A percentile compares a stretch with the other conserved stretches of the same genome.
phyloP scores from a whole-genome alignment of 1,140 invertebrate genomes.

The Papilio aristodemus region DNA sequence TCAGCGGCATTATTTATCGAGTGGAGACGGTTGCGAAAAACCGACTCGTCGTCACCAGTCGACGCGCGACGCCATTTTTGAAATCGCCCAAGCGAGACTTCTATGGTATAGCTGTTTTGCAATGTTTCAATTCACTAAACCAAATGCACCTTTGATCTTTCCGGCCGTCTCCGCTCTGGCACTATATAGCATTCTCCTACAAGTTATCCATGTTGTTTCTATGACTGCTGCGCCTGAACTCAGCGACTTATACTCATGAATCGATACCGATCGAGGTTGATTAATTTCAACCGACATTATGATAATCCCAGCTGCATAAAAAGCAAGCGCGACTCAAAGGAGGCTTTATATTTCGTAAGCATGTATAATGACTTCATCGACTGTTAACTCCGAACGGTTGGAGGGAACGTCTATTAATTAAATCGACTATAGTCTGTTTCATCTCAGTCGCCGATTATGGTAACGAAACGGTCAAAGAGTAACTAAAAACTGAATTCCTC shows the following conservation, averaged over 20 bases:
- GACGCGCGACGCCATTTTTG: constrained; percentile 74
- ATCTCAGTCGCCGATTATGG: constrained; percentile 58
- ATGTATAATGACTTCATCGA: constrained; percentile 71
- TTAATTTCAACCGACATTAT: constrained; percentile 40
- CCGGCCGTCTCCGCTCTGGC: constrained; percentile 61
- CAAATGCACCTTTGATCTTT: constrained; percentile 63
- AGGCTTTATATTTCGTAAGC: constrained; percentile 60
- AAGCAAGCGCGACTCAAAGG: constrained; percentile 40
- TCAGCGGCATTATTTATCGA: constrained; percentile 78
- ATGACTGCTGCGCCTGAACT: constrained; percentile 22
- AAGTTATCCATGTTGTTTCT: constrained; percentile 6
- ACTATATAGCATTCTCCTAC: constrained; percentile 3
- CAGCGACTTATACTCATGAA: constrained; percentile 33
- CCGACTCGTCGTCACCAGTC: constrained; percentile 70
- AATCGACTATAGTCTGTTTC: constrained; percentile 59
- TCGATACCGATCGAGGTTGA: constrained; percentile 30
- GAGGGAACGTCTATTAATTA: constrained; percentile 66
- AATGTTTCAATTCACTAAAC: constrained; percentile 76
- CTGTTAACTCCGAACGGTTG: constrained; percentile 42
- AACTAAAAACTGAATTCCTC: constrained; percentile 69
- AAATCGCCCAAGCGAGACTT: constrained; percentile 70
- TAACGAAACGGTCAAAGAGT: constrained; percentile 50
- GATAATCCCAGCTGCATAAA: constrained; percentile 43
- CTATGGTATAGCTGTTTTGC: constrained; percentile 67
- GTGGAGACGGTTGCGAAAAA: constrained; percentile 79